Conservation (phyloP, 2,888 invertebrate species). For the Chrysotoxum bicinctum region DNA sequence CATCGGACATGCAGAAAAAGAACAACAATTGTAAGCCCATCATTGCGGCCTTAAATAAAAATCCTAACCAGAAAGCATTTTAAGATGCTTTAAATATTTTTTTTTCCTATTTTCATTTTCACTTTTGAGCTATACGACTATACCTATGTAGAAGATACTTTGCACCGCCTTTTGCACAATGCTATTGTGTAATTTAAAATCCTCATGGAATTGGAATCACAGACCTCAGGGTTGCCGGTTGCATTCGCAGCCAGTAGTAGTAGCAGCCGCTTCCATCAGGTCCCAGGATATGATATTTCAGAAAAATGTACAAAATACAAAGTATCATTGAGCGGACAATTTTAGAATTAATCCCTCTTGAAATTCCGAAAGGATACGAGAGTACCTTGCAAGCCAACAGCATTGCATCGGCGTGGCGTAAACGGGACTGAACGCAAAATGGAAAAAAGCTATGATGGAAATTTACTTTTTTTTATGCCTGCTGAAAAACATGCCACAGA, state of each 20-base stretch:
- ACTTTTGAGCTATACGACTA: neutral
- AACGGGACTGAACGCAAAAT: slow-evolving; percentile 15
- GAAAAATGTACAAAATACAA: slow-evolving; percentile 46
- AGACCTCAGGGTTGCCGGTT: neutral
- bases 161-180: neutral
- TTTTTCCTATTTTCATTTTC: neutral
- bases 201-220: slow-evolving; percentile 43
- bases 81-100: slow-evolving; percentile 5
- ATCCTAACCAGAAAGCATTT: slow-evolving; percentile 20
- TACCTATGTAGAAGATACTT: neutral
- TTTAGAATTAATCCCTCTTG: slow-evolving; percentile 56
- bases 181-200: slow-evolving; percentile 51
- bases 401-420: neutral
- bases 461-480: slow-evolving; percentile 15
- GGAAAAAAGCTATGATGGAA: slow-evolving; percentile 17
- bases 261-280: neutral
- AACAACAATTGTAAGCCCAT: slow-evolving; percentile 43
- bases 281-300: slow-evolving; percentile 14
- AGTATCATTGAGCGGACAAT: slow-evolving; percentile 56
- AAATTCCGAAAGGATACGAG: slow-evolving; percentile 37
- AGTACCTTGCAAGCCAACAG: neutral
- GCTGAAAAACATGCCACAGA: neutral
- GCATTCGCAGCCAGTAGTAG: neutral
- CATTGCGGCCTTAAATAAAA: slow-evolving; percentile 59
- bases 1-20: slow-evolving; percentile 26